Percentiles rank a stretch among this genome's conserved stretches.
Evolutionary conservation across 2,888 invertebrate genomes (phyloP).

Genomic region (Drosophila mercatorum): DNA sequence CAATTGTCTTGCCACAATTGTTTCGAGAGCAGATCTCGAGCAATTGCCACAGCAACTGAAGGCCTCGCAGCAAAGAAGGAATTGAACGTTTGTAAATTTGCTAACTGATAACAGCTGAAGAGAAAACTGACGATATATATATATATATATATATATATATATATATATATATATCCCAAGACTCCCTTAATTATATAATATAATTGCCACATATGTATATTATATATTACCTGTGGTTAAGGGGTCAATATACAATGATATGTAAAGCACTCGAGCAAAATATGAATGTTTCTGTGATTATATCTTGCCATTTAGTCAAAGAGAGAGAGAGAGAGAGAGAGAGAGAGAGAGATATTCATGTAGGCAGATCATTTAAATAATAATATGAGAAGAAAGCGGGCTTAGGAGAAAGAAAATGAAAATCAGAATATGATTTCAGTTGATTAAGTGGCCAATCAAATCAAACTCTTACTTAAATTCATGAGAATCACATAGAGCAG

Average conservation of each 20-base stretch:
- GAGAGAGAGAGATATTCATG: not conserved
- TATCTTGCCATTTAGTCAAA: not conserved
- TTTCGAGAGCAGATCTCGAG: constrained; percentile 48
- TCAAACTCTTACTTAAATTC: not conserved
- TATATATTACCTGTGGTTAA: too few species aligned
- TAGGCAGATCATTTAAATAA: not conserved
- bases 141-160: not conserved
- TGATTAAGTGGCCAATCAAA: not conserved
- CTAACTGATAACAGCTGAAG: not conserved
- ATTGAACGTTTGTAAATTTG: too few species aligned
- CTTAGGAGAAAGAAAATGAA: constrained; percentile 3
- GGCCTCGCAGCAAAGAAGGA: not conserved
- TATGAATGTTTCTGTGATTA: not conserved
- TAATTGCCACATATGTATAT: too few species aligned
- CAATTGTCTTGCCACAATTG: constrained; percentile 57
- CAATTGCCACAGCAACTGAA: not conserved
- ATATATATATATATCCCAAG: not conserved
- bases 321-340: not conserved
- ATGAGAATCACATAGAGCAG: not conserved
- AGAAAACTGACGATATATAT: not conserved
- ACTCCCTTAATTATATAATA: not conserved
- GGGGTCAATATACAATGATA: too few species aligned
- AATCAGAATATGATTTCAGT: not conserved
- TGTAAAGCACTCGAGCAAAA: not conserved
- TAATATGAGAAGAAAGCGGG: constrained; percentile 6